phyloP scores from a whole-genome alignment of 2,797 vertebrate genomes.

The Halcyon badia region DNA sequence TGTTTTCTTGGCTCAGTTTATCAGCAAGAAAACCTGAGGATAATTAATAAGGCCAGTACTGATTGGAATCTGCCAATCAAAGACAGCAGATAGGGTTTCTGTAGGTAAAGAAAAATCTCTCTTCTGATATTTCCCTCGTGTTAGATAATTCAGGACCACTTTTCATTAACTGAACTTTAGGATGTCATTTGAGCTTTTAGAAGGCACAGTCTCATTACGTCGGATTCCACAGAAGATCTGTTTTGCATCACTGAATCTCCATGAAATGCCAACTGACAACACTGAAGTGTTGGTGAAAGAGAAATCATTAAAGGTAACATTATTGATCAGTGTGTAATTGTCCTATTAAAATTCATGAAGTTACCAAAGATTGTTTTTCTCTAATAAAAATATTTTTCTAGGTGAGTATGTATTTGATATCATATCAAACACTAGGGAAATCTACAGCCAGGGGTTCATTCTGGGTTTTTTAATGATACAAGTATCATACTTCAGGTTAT shows the following conservation, averaged over 20 bases:
- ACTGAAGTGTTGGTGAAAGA: conserved; percentile 3
- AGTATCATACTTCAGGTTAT: not conserved
- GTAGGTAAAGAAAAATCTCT: not conserved
- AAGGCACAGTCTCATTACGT: not conserved
- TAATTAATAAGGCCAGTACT: conserved; percentile 20
- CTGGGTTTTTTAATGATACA: not conserved
- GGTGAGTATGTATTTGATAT: not conserved
- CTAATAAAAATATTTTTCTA: conserved; percentile 46
- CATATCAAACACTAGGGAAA: not conserved
- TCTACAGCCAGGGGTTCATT: not conserved
- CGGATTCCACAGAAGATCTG: not conserved
- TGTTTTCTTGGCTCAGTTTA: conserved; percentile 15
- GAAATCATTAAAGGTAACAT: conserved; percentile 44
- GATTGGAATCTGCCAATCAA: conserved; percentile 10
- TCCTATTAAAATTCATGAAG: conserved; percentile 59
- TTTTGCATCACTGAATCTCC: conserved; percentile 57
- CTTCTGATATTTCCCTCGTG: conserved; percentile 1
- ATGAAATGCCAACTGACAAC: conserved; percentile 61
- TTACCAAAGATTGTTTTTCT: conserved; percentile 32
- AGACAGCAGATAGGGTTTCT: not conserved
- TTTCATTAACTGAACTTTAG: conserved; percentile 30
- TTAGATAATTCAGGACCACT: conserved; percentile 17
- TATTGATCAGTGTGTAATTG: conserved; percentile 47
- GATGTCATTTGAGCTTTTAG: conserved; percentile 22
- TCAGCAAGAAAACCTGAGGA: not conserved